A percentile compares a stretch with the other conserved stretches of the same genome.
Conservation (phyloP, 2,113 vertebrate genomes). For the Epinephelus lanceolatus region DNA sequence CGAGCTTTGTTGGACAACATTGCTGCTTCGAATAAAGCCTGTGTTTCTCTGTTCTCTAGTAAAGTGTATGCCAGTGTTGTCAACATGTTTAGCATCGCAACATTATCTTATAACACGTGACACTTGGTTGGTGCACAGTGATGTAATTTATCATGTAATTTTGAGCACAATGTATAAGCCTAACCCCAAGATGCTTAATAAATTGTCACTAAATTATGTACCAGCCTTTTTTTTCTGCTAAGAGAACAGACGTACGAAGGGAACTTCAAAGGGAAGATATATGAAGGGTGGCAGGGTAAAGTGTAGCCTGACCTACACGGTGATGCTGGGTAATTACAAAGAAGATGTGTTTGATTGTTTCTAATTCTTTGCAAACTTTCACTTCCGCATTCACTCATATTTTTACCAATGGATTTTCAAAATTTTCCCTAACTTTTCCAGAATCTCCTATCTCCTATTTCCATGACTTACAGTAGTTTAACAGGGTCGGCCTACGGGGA, state of each 20-base stretch:
- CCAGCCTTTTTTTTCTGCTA: neutral
- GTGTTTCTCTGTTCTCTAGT: constrained; percentile 31
- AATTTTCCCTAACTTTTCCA: too few species aligned
- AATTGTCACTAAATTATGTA: constrained; percentile 45
- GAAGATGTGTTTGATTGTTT: neutral
- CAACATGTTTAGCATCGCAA: constrained; percentile 43
- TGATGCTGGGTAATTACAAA: neutral
- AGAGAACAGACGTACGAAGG: neutral
- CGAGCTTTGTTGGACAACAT: neutral
- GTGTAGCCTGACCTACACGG: too few species aligned
- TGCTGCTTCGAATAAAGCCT: constrained; percentile 26
- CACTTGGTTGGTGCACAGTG: constrained; percentile 52
- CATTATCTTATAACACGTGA: constrained; percentile 35
- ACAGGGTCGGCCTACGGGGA: too few species aligned
- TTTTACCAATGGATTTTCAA: too few species aligned
- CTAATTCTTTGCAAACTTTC: neutral
- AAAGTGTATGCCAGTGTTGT: constrained; percentile 40
- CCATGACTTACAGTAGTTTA: too few species aligned
- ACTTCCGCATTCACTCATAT: neutral
- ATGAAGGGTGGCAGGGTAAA: too few species aligned
- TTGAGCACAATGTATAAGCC: constrained; percentile 56
- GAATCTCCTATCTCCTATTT: too few species aligned
- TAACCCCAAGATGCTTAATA: constrained; percentile 69
- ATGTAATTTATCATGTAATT: constrained; percentile 41
- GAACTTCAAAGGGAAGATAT: too few species aligned